Conservation (phyloP, 2,113 vertebrate genomes). For the Atlantisia rogersi region DNA sequence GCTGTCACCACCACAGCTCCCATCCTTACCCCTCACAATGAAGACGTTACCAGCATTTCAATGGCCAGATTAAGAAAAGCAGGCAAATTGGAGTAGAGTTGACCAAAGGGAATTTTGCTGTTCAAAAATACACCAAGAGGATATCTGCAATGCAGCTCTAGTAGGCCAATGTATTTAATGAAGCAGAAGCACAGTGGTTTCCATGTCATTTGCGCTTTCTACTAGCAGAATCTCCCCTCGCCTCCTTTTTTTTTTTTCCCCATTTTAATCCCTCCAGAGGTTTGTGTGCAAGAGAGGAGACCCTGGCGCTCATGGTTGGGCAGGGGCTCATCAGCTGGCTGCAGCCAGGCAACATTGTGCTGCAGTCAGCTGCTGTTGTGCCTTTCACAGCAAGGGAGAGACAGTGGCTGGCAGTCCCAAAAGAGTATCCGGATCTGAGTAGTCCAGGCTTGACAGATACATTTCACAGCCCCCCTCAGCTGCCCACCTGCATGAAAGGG, state of each 20-base stretch:
- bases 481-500: background rate
- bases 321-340: background rate
- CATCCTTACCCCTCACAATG: background rate
- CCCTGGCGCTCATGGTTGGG: fast-evolving
- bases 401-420: fast-evolving
- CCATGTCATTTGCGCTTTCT: background rate
- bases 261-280: background rate
- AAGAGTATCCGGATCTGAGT: background rate
- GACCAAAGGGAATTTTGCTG: background rate
- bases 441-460: fast-evolving
- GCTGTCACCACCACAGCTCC: background rate
- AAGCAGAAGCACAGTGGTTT: background rate
- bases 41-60: fast-evolving
- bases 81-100: fast-evolving
- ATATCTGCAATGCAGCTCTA: constrained; percentile 34
- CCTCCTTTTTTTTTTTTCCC: too few species aligned
- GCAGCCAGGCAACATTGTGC: fast-evolving
- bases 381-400: background rate
- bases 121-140: background rate
- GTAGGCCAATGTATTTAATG: background rate
- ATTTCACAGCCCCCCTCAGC: background rate
- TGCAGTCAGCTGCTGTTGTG: background rate
- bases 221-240: background rate
- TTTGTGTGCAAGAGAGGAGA: background rate
- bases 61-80: background rate